These are phyloP conservation scores for Xestoiulus laeticollis DNA, from an alignment of 2,888 invertebrate genomes.

Conservation along the genomic window DNA sequence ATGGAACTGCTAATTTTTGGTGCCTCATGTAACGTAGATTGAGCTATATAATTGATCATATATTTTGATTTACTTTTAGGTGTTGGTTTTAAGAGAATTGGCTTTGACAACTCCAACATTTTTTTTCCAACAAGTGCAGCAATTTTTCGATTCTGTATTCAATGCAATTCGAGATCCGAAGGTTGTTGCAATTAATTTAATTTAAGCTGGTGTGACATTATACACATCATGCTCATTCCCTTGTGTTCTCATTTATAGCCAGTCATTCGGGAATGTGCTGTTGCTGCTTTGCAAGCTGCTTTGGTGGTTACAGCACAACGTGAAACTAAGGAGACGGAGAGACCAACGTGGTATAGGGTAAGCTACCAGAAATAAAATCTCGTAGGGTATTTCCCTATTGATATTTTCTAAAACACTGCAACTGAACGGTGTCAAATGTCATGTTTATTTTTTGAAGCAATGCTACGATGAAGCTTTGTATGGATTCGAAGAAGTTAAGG, in stretches of 20 bases:
- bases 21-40: too few species aligned
- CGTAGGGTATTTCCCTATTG: too few species aligned
- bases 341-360: constrained; percentile 79
- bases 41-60: not conserved
- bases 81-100: constrained; percentile 88
- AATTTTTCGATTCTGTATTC: constrained; percentile 93
- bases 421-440: too few species aligned
- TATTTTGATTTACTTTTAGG: constrained; percentile 60
- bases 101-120: constrained; percentile 96
- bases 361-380: constrained; percentile 43
- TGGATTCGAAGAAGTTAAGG: constrained; percentile 79
- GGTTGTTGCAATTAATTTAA: constrained; percentile 59
- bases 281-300: constrained; percentile 93
- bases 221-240: constrained; percentile 38
- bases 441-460: constrained; percentile 65
- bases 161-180: constrained; percentile 91
- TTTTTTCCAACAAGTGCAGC: constrained; percentile 93
- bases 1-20: too few species aligned
- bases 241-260: constrained; percentile 65
- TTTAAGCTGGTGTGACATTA: constrained; percentile 23
- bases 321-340: constrained; percentile 90
- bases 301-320: constrained; percentile 94
- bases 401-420: not conserved
- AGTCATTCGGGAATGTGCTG: constrained; percentile 89
- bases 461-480: constrained; percentile 90